Conservation (phyloP, 2,113 vertebrate genomes). For the Shinisaurus crocodilurus region DNA sequence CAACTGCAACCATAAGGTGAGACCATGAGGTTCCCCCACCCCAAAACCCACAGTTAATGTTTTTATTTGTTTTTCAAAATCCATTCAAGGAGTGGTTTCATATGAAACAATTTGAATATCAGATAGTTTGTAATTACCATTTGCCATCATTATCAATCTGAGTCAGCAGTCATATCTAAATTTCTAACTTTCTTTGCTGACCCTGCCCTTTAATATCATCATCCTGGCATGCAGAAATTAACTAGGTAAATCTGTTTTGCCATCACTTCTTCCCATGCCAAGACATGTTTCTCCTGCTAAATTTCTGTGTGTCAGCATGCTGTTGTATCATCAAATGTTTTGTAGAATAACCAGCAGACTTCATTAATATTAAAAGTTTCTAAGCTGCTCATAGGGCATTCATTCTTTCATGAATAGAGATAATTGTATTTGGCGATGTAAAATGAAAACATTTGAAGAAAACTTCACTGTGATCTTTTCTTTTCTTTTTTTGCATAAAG, state of each 20-base stretch:
- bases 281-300: not conserved
- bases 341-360: not conserved
- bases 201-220: not conserved
- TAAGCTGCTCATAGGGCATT: not conserved
- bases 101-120: not conserved
- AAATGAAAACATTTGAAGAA: not conserved
- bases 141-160: not conserved
- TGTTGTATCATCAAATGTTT: not conserved
- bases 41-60: not conserved
- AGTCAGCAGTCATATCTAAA: not conserved
- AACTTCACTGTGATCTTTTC: not conserved
- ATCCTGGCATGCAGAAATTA: not conserved
- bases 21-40: not conserved
- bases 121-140: not conserved
- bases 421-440: not conserved
- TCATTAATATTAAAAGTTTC: not conserved
- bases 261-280: not conserved
- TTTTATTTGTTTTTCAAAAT: not conserved
- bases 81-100: not conserved
- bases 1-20: not conserved
- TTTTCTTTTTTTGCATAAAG: not conserved
- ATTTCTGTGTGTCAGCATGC: not conserved
- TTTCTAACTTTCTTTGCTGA: not conserved
- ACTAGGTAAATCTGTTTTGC: not conserved
- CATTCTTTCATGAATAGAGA: slow-evolving; percentile 21